These are phyloP conservation scores for Zapornia atra DNA, from an alignment of 2,113 vertebrate species.

Conservation along the genomic window DNA sequence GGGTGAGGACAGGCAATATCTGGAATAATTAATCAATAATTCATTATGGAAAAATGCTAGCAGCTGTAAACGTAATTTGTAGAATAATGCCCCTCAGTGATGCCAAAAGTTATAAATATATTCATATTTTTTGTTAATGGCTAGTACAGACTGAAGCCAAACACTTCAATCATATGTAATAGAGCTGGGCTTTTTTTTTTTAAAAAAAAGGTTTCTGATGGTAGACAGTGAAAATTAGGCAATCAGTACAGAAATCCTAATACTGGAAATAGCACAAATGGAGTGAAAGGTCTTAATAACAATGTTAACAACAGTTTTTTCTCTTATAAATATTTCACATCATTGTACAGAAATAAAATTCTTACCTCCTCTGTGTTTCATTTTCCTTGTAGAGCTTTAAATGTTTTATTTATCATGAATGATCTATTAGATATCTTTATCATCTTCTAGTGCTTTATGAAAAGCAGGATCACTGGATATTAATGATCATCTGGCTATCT, in stretches of 20 bases:
- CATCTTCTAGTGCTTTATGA: background rate
- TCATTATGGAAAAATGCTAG: constrained; percentile 52
- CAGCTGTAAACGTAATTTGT: constrained; percentile 49
- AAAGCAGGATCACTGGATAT: background rate
- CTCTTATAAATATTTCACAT: constrained; percentile 32
- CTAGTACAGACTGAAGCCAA: background rate
- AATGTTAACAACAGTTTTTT: background rate
- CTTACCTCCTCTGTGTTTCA: background rate
- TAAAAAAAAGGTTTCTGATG: background rate
- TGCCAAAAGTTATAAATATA: constrained; percentile 14
- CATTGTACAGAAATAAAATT: background rate
- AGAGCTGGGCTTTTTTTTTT: background rate
- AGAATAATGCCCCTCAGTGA: constrained; percentile 37
- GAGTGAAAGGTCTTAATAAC: background rate
- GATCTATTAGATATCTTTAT: constrained; percentile 12
- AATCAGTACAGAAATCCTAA: background rate
- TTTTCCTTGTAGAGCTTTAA: constrained; percentile 12
- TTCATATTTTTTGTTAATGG: background rate
- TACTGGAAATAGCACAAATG: background rate
- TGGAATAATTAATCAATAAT: constrained; percentile 72
- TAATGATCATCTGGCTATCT: background rate
- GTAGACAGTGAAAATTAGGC: background rate
- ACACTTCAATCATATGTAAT: background rate
- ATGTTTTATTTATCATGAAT: constrained; percentile 26
- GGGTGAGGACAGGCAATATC: constrained; percentile 15